Evolutionary conservation across 2,113 vertebrate species (phyloP).

Genomic region (Melanostigma gelatinosum): DNA sequence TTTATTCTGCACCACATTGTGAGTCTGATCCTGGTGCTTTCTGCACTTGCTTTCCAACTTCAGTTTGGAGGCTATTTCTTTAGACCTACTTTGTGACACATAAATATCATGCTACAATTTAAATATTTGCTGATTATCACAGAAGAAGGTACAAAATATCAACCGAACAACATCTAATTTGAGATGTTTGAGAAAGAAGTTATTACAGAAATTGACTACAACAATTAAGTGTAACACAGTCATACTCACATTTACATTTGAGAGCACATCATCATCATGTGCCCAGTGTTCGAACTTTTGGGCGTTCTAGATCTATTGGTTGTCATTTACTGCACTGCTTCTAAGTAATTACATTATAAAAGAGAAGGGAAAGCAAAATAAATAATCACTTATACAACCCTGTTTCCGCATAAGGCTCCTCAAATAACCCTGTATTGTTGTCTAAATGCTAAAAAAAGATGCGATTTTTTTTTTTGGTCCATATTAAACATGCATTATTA

Average conservation of each 20-base stretch:
- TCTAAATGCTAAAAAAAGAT: conserved; percentile 24
- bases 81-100: conserved; percentile 68
- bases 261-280: conserved; percentile 65
- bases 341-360: conserved; percentile 60
- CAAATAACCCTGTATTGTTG: conserved; percentile 75
- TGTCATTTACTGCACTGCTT: conserved; percentile 52
- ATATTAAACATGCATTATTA: conserved; percentile 56
- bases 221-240: conserved; percentile 76
- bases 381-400: conserved; percentile 72
- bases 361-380: conserved; percentile 57
- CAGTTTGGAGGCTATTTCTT: conserved; percentile 58
- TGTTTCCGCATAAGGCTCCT: conserved; percentile 79
- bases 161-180: conserved; percentile 76
- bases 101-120: conserved; percentile 83
- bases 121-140: conserved; percentile 81
- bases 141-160: conserved; percentile 81
- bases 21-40: conserved; percentile 38
- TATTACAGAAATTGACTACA: conserved; percentile 74
- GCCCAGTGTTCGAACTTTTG: conserved; percentile 67
- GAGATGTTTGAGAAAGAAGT: conserved; percentile 71
- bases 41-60: conserved; percentile 48
- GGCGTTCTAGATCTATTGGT: conserved; percentile 52
- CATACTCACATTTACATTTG: conserved; percentile 81
- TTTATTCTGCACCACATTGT: conserved; percentile 60
- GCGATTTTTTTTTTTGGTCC: conserved; percentile 50